These are phyloP conservation scores for Nephotettix cincticeps DNA, from an alignment of 1,140 invertebrate genomes.

Conservation along the genomic window DNA sequence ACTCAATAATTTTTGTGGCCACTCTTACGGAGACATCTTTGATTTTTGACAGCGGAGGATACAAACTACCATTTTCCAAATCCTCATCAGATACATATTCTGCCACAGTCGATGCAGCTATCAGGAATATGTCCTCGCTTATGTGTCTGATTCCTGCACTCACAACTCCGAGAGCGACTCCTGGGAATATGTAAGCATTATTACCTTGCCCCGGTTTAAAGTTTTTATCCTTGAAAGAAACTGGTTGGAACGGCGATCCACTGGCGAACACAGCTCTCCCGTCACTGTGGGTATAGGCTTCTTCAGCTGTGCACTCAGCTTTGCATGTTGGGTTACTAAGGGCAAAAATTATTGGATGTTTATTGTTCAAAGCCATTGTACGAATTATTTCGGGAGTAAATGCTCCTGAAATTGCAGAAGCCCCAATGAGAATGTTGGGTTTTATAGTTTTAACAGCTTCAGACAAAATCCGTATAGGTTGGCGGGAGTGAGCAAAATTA, in stretches of 20 bases:
- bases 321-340: slow-evolving; percentile 95
- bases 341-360: slow-evolving; percentile 87
- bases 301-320: slow-evolving; percentile 94
- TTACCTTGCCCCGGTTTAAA: slow-evolving; percentile 91
- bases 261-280: slow-evolving; percentile 87
- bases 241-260: slow-evolving; percentile 88
- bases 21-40: slow-evolving; percentile 86
- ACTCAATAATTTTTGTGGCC: slow-evolving; percentile 79
- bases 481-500: slow-evolving; percentile 69
- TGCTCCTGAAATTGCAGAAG: slow-evolving; percentile 77
- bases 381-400: slow-evolving; percentile 83
- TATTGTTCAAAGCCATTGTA: slow-evolving; percentile 76
- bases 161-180: slow-evolving; percentile 85
- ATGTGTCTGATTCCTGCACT: slow-evolving; percentile 80
- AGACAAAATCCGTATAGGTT: slow-evolving; percentile 65
- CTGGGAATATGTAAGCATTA: slow-evolving; percentile 98
- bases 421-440: slow-evolving; percentile 86
- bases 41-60: slow-evolving; percentile 91
- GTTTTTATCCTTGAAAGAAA: slow-evolving; percentile 72
- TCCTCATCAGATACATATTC: slow-evolving; percentile 79
- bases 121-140: slow-evolving; percentile 84
- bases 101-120: slow-evolving; percentile 74
- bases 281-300: slow-evolving; percentile 60
- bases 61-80: slow-evolving; percentile 83
- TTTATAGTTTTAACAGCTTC: slow-evolving; percentile 76